Percentiles rank a stretch among this genome's conserved stretches.
Conservation (phyloP, 35 echinoderm and acorn worm genomes). For the Diadema setosum region DNA sequence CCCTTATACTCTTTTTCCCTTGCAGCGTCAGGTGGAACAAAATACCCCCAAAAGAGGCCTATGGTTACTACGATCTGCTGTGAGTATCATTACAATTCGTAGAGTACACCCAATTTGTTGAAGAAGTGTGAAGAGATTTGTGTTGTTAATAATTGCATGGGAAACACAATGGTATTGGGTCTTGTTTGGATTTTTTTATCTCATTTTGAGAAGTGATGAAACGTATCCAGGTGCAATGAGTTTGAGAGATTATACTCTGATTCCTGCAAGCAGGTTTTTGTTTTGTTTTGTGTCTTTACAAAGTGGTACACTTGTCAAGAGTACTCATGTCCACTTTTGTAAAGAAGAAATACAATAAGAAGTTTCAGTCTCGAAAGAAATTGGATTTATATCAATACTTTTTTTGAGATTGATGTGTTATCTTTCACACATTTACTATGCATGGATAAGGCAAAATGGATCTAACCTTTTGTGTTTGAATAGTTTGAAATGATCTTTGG, state of each 20-base stretch:
- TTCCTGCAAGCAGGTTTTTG: too few species aligned
- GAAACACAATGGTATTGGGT: not conserved
- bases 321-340: not conserved
- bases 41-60: conserved; percentile 77
- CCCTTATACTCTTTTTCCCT: not conserved
- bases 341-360: not conserved
- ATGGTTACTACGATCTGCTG: conserved; percentile 92
- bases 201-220: not conserved
- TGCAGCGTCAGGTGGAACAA: conserved; percentile 92
- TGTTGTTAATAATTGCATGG: too few species aligned
- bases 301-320: not conserved
- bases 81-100: conserved; percentile 61
- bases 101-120: not conserved
- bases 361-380: not conserved
- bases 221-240: not conserved
- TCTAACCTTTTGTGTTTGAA: too few species aligned
- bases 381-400: too few species aligned
- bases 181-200: not conserved
- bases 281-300: not conserved
- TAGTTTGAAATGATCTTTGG: too few species aligned
- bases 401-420: too few species aligned
- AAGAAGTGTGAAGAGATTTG: too few species aligned
- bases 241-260: not conserved
- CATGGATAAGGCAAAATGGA: too few species aligned
- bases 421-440: too few species aligned